phyloP scores from a whole-genome alignment of 2,797 vertebrate genomes.

The Masticophis lateralis region DNA sequence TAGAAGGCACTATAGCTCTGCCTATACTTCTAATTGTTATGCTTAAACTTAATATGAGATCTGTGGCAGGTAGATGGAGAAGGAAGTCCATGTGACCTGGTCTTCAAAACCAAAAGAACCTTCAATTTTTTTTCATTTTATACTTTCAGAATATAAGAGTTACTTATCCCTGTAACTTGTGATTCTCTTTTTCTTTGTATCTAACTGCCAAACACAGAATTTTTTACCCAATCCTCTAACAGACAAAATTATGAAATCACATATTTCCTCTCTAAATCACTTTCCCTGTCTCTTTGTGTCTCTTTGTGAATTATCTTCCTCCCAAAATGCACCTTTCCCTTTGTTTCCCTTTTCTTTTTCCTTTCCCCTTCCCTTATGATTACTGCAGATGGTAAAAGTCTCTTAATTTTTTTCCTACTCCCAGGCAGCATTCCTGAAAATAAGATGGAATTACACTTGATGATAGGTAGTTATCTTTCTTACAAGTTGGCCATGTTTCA shows the following conservation, averaged over 20 bases:
- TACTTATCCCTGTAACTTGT: background rate
- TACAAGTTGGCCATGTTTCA: background rate
- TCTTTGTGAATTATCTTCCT: background rate
- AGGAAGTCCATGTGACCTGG: background rate
- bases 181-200: background rate
- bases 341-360: background rate
- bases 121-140: background rate
- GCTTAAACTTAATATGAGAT: background rate
- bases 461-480: background rate
- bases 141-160: background rate
- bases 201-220: background rate
- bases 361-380: background rate
- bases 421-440: fast-evolving
- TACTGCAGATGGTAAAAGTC: background rate
- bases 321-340: background rate
- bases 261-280: background rate
- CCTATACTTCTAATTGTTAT: background rate
- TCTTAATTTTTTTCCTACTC: background rate
- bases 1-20: background rate
- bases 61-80: background rate
- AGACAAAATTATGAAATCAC: background rate
- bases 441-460: background rate
- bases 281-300: background rate
- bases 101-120: background rate
- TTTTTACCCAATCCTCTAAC: background rate